Evolutionary conservation across 2,797 vertebrate species (phyloP).

Genomic region (Urosaurus nigricauda): DNA sequence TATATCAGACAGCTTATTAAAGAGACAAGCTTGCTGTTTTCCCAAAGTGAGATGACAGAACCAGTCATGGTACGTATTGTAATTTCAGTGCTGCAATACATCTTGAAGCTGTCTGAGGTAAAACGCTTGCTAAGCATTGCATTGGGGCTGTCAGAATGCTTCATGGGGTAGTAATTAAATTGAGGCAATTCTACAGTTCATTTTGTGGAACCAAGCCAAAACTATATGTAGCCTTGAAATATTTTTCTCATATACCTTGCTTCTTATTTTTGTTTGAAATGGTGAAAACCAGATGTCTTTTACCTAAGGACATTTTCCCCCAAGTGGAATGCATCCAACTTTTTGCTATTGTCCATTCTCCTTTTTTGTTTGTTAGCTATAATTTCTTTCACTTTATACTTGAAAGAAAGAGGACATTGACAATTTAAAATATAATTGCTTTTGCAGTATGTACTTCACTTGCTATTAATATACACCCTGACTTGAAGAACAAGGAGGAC

Average conservation of each 20-base stretch:
- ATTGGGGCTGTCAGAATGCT: conserved; percentile 72
- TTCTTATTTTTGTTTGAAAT: conserved; percentile 1
- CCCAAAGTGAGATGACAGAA: conserved; percentile 72
- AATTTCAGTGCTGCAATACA: conserved; percentile 71
- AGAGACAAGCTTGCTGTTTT: conserved; percentile 74
- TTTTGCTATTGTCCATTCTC: conserved; percentile 19
- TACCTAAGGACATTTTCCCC: background rate
- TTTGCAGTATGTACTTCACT: conserved; percentile 28
- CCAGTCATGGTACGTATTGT: conserved; percentile 72
- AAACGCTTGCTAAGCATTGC: conserved; percentile 79
- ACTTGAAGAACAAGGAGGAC: conserved; percentile 46
- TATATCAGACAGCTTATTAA: conserved; percentile 79
- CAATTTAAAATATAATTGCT: conserved; percentile 31
- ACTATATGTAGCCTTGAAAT: conserved; percentile 71
- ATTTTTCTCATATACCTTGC: conserved; percentile 53
- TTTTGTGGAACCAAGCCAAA: conserved; percentile 75
- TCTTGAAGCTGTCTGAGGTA: conserved; percentile 74
- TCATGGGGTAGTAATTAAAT: conserved; percentile 77
- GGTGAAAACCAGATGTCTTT: conserved; percentile 1
- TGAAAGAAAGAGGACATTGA: conserved; percentile 36
- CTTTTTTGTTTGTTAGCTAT: conserved; percentile 47
- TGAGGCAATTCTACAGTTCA: conserved; percentile 66
- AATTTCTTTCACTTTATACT: conserved; percentile 22
- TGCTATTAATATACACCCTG: conserved; percentile 40
- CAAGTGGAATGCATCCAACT: conserved; percentile 33